Conservation (phyloP, 2,113 vertebrate genomes). For the Mesoclemmys tuberculata region DNA sequence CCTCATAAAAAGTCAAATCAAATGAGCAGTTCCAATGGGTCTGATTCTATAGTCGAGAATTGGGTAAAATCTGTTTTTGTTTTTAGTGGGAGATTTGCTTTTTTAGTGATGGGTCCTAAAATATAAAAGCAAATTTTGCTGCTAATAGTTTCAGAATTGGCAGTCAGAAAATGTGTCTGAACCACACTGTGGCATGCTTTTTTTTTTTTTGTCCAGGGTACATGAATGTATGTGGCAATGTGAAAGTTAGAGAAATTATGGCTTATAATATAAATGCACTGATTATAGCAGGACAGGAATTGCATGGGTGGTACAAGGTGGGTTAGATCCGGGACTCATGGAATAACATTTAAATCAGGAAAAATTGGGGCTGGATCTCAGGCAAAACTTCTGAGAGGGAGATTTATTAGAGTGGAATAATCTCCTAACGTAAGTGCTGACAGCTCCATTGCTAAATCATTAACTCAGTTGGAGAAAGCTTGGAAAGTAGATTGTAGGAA, state of each 20-base stretch:
- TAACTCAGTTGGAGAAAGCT: neutral
- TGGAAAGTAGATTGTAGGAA: neutral
- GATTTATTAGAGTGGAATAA: neutral
- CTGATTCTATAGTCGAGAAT: neutral
- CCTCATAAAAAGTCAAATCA: neutral
- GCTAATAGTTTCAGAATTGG: neutral
- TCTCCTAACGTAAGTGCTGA: neutral
- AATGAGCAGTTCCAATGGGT: neutral
- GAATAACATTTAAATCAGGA: neutral
- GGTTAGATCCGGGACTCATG: neutral
- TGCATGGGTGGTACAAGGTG: neutral
- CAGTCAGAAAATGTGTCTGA: neutral
- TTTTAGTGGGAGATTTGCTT: neutral
- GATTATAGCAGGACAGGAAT: neutral
- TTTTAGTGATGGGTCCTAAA: neutral
- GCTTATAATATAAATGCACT: rapidly evolving
- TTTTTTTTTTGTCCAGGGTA: neutral
- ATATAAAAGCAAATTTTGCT: neutral
- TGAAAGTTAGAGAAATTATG: rapidly evolving
- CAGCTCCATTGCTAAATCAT: neutral
- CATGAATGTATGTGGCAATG: neutral
- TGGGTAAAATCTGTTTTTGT: neutral
- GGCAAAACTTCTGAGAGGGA: neutral
- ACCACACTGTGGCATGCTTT: neutral
- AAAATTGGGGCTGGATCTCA: neutral